Conservation (phyloP, 2,888 invertebrate genomes). For the Drosophila gaucha region DNA sequence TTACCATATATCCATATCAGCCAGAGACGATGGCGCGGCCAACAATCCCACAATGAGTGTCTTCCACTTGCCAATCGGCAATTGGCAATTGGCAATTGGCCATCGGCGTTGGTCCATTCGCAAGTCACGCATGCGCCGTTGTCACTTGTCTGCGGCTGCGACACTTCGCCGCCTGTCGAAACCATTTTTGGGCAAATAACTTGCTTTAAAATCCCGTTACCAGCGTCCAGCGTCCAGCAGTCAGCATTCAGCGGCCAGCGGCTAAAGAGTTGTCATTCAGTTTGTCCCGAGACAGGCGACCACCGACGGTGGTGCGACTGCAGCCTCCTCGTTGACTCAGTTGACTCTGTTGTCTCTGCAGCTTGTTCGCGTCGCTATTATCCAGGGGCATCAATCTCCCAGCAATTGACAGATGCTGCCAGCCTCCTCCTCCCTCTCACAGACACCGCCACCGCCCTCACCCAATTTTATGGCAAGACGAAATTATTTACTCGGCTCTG, state of each 20-base stretch:
- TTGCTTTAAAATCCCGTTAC: constrained; percentile 63
- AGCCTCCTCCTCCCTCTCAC: constrained; percentile 3
- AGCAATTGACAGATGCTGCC: constrained; percentile 74
- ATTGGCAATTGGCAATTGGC: constrained; percentile 21
- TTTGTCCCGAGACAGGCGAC: constrained; percentile 63
- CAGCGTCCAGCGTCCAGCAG: not conserved
- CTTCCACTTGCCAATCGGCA: constrained; percentile 34
- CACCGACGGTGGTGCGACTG: constrained; percentile 52
- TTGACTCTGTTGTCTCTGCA: constrained; percentile 67
- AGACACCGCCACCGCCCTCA: constrained; percentile 27
- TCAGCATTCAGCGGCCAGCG: constrained; percentile 25
- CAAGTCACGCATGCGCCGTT: constrained; percentile 75
- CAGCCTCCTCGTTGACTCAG: constrained; percentile 21
- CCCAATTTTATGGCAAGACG: constrained; percentile 73
- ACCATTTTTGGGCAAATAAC: constrained; percentile 79
- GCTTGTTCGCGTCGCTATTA: constrained; percentile 80
- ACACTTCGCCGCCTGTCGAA: constrained; percentile 56
- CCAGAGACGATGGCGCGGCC: not conserved
- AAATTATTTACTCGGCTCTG: constrained; percentile 70
- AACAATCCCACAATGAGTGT: constrained; percentile 38
- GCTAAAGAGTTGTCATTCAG: constrained; percentile 78
- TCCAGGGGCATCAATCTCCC: constrained; percentile 79
- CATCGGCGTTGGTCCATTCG: constrained; percentile 34
- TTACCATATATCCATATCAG: constrained; percentile 54
- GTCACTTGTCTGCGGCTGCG: constrained; percentile 64